phyloP scores from a whole-genome alignment of 2,888 invertebrate genomes.

The Dynastes hyllus region DNA sequence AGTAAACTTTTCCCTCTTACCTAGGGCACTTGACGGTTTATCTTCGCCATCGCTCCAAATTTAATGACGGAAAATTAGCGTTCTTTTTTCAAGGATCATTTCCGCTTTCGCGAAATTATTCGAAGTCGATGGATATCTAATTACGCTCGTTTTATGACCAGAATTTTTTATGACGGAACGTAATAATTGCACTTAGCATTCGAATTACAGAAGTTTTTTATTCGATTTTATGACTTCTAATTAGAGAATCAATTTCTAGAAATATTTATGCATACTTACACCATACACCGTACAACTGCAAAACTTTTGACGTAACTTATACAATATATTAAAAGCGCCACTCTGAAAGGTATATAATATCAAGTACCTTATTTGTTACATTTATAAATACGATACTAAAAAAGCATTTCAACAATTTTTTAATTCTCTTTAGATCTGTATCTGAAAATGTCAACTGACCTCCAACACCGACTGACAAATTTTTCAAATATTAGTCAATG shows the following conservation, averaged over 20 bases:
- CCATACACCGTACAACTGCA: too few relatives aligned
- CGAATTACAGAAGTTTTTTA: background rate
- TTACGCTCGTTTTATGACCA: background rate
- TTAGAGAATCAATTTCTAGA: background rate
- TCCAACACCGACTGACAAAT: too few relatives aligned
- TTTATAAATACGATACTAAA: too few relatives aligned
- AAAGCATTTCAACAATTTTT: too few relatives aligned
- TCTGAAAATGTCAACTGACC: too few relatives aligned
- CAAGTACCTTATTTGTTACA: too few relatives aligned
- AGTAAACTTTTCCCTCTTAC: conserved; percentile 21
- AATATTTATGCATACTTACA: background rate
- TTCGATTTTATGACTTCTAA: background rate
- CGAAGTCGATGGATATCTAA: conserved; percentile 6
- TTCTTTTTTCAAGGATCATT: conserved; percentile 30
- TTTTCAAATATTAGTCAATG: too few relatives aligned
- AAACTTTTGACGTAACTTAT: too few relatives aligned
- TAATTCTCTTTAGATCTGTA: too few relatives aligned
- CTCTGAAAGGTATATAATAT: too few relatives aligned
- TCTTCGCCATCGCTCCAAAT: conserved; percentile 28
- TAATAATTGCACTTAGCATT: background rate
- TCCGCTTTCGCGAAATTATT: background rate
- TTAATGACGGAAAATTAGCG: conserved; percentile 31
- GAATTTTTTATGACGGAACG: background rate
- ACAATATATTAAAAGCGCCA: too few relatives aligned
- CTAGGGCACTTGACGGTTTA: conserved; percentile 11